Base-by-base conservation (phyloP, 1,140 invertebrate genomes). In the Drosophila nannoptera region DNA sequence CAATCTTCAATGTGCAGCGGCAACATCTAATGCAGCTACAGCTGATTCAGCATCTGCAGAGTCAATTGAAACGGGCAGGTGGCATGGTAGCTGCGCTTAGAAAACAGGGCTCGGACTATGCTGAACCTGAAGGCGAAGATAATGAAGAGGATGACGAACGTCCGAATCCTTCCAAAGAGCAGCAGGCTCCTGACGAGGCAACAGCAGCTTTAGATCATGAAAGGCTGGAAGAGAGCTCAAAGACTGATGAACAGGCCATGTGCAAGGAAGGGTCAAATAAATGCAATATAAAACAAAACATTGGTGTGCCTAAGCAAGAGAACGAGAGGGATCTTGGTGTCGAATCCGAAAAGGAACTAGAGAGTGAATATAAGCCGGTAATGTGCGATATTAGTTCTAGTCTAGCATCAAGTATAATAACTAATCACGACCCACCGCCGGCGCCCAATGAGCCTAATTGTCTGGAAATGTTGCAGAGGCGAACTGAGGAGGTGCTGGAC, bases 11-110 rank as follows among this genome's bases (percentile, higher is more conserved):
- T 8, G 91, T 98, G 32, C 97, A 98, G 88, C 96, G 97, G 81
- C 97, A 98, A 90, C 97, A 98, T 92, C 93, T 98, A 70, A 94
- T 98, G 87, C 97, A 98, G 90, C 90, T 98, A 64, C 97, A 98
- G 90, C 91, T 98, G 73, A 97, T 98, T 82, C 95, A 97, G 72
- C 96, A 98, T 88, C 91, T 98, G 52, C 96, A 97, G 90, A 95
- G 96, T 75, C 96, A 98, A 90, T 90, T 98, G 48, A 88, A 88
- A 55, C 50, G 83, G 7, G 83, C 73, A 14, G 63, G 64, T 2
- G 64, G 62, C 35, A 75, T 82, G 62, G 78, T 73, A 0, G 75
- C 64, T 5, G 82, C 81, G 2, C 49, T 82, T 7, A 81, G 74
- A 22, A 35, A 66, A 12, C 77, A 66, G 12, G 48, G 42, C 9